Evolutionary conservation across 2,888 invertebrate genomes (phyloP).

Genomic region (Smittia aterrima): DNA sequence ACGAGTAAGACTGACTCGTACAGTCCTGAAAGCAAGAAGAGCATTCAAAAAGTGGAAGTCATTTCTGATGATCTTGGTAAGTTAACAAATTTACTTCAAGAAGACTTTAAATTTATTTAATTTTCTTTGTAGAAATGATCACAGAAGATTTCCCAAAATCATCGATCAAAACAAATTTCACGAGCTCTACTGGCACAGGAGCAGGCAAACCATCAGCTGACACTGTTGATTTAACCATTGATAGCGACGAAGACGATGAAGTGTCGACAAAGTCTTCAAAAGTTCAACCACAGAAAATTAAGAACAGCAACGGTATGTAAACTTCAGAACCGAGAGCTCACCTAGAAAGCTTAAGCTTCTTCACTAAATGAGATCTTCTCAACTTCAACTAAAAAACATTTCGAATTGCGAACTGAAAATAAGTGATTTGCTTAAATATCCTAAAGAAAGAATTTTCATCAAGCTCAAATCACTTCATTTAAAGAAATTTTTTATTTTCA

Average conservation of each 20-base stretch:
- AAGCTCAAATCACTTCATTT: no score
- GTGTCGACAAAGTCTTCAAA: slow-evolving; percentile 45
- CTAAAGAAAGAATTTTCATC: no score
- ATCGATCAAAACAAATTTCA: slow-evolving; percentile 45
- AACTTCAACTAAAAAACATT: no score
- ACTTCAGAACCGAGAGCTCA: not conserved
- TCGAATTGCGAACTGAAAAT: no score
- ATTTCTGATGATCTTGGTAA: slow-evolving; percentile 74
- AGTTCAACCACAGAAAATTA: slow-evolving; percentile 45
- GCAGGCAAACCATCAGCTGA: slow-evolving; percentile 44
- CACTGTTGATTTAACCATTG: slow-evolving; percentile 65
- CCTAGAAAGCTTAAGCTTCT: no score
- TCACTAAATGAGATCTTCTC: no score
- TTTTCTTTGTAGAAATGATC: slow-evolving; percentile 23
- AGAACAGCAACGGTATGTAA: slow-evolving; percentile 48
- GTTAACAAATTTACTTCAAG: slow-evolving; percentile 44
- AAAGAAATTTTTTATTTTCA: no score
- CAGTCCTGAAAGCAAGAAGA: slow-evolving; percentile 54
- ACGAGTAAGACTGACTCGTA: slow-evolving; percentile 63
- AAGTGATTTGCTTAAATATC: no score
- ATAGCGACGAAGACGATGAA: slow-evolving; percentile 55
- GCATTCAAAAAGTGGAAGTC: slow-evolving; percentile 64
- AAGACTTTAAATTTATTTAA: not conserved
- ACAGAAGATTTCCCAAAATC: slow-evolving; percentile 44
- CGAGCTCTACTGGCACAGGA: slow-evolving; percentile 45